Evolutionary conservation across 2,113 vertebrate genomes (phyloP).

Genomic region (Spea multiplicata): DNA sequence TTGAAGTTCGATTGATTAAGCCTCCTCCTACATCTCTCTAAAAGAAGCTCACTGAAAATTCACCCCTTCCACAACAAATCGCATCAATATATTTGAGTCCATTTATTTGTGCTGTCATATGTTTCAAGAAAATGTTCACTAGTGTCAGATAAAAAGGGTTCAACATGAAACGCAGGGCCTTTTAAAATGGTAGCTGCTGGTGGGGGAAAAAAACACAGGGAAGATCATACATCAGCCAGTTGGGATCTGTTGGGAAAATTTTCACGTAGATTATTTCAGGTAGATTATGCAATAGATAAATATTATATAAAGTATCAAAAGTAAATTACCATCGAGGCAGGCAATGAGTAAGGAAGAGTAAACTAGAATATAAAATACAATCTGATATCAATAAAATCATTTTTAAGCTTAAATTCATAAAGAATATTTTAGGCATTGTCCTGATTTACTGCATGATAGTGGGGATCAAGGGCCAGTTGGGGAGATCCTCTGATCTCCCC

Average conservation of each 20-base stretch:
- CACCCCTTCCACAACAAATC: slow-evolving; percentile 35
- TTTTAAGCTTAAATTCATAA: no score
- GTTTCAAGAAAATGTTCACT: slow-evolving; percentile 49
- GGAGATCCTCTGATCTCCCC: no score
- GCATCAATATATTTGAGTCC: slow-evolving; percentile 42
- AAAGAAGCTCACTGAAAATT: slow-evolving; percentile 29
- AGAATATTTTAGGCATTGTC: no score
- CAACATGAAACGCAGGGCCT: slow-evolving; percentile 39
- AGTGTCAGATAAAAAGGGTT: slow-evolving; percentile 48
- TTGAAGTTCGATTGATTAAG: slow-evolving; percentile 45
- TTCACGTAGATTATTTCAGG: neutral
- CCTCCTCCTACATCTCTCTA: slow-evolving; percentile 31
- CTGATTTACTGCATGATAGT: no score
- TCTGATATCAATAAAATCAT: no score
- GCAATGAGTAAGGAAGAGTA: no score
- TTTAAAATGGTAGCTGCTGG: slow-evolving; percentile 27
- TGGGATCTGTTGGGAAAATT: slow-evolving; percentile 44
- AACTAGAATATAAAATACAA: no score
- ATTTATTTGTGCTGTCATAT: slow-evolving; percentile 40
- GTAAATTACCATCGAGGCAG: no score
- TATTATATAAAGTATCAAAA: no score
- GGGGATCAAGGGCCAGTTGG: no score
- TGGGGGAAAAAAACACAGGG: slow-evolving; percentile 10
- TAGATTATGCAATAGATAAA: no score
- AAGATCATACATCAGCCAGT: slow-evolving; percentile 33